Conservation (phyloP, 2,113 vertebrate genomes). For the Nyctibius bracteatus region DNA sequence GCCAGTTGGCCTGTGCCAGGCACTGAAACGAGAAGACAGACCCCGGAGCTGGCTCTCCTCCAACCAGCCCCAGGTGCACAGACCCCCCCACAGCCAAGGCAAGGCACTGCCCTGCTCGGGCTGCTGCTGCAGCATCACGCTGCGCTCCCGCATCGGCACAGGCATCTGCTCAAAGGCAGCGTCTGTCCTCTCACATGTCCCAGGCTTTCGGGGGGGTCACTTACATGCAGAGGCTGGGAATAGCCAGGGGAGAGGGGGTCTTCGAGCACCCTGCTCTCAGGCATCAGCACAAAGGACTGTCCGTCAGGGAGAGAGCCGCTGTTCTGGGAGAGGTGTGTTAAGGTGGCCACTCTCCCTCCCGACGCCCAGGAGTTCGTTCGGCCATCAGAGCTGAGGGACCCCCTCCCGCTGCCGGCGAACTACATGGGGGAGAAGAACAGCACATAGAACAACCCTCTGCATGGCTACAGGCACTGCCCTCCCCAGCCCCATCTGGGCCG, state of each 20-base stretch:
- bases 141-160: fast-evolving
- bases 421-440: not conserved
- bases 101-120: not conserved
- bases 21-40: slow-evolving; percentile 58
- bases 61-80: not conserved
- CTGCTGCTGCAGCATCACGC: not conserved
- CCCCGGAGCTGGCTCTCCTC: not conserved
- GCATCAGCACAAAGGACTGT: not conserved
- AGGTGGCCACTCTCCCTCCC: not conserved
- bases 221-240: slow-evolving; percentile 81
- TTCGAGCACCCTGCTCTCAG: not conserved
- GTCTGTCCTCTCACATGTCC: fast-evolving
- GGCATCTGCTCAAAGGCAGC: not conserved
- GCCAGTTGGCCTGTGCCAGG: not conserved
- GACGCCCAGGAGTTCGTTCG: slow-evolving; percentile 61
- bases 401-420: slow-evolving; percentile 32
- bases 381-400: slow-evolving; percentile 50
- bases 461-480: not conserved
- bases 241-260: slow-evolving; percentile 75
- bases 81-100: too few relatives aligned
- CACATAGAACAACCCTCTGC: fast-evolving
- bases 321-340: slow-evolving; percentile 29
- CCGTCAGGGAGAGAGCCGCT: slow-evolving; percentile 41
- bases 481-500: not conserved
- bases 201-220: not conserved